Evolutionary conservation across 2,888 invertebrate genomes (phyloP).

Genomic region (Macaria liturata): DNA sequence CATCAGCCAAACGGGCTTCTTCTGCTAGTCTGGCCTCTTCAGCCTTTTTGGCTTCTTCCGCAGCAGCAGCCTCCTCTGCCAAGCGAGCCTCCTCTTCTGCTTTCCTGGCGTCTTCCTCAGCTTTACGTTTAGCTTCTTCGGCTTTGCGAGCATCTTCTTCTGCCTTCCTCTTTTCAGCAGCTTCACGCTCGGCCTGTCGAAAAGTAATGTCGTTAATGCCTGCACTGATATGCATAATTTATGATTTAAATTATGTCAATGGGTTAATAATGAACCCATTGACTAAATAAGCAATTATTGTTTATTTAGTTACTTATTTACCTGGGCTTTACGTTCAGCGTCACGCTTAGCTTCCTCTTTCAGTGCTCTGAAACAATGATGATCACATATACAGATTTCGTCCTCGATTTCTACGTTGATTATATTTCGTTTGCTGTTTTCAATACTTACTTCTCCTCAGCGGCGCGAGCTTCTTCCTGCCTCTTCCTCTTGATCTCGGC

Average conservation of each 20-base stretch:
- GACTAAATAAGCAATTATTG: neutral
- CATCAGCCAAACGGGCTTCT: conserved; percentile 62
- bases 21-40: conserved; percentile 71
- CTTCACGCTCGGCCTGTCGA: conserved; percentile 66
- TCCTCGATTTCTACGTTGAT: neutral
- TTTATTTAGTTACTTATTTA: conserved; percentile 39
- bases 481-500: conserved; percentile 81
- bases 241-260: too few species aligned
- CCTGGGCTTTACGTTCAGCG: conserved; percentile 76
- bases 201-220: neutral
- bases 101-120: conserved; percentile 72
- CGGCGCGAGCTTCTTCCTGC: conserved; percentile 85
- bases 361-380: conserved; percentile 62
- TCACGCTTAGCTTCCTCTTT: conserved; percentile 81
- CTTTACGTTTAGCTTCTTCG: conserved; percentile 78
- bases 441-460: conserved; percentile 82
- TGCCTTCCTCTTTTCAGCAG: conserved; percentile 74
- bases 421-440: neutral
- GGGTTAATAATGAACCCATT: neutral
- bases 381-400: neutral
- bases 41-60: conserved; percentile 61
- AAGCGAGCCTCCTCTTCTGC: conserved; percentile 74
- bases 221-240: too few species aligned
- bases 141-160: conserved; percentile 82
- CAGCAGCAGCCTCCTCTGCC: conserved; percentile 68